Conservation (phyloP, 1,140 invertebrate genomes). For the Calycopis cecrops region DNA sequence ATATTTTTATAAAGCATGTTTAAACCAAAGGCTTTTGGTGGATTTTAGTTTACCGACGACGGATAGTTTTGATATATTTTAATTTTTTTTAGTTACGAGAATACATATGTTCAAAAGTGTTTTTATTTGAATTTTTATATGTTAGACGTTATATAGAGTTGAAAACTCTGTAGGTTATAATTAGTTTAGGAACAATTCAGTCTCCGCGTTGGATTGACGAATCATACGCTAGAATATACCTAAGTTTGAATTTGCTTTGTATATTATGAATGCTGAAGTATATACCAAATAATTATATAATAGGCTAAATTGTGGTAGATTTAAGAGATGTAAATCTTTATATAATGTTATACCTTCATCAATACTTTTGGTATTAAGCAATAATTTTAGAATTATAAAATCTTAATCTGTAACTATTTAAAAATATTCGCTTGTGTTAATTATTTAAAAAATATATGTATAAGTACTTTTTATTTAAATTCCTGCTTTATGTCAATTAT, state of each 20-base stretch:
- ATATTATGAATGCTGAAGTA: constrained; percentile 51
- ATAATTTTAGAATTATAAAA: constrained; percentile 30
- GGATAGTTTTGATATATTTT: constrained; percentile 37
- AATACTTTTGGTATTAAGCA: constrained; percentile 24
- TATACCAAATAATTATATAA: constrained; percentile 55
- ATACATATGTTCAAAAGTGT: constrained; percentile 28
- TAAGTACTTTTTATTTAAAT: constrained; percentile 21
- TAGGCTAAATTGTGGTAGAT: constrained; percentile 14
- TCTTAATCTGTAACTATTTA: constrained; percentile 17
- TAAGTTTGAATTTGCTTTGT: constrained; percentile 67
- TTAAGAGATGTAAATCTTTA: constrained; percentile 1
- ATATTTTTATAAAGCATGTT: constrained; percentile 20
- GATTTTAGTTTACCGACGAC: constrained; percentile 47
- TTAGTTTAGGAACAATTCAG: constrained; percentile 37
- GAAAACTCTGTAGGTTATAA: constrained; percentile 49
- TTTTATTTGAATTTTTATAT: constrained; percentile 39
- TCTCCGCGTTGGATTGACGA: constrained; percentile 55
- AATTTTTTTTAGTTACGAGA: constrained; percentile 35
- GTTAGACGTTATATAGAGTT: constrained; percentile 59
- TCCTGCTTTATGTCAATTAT: constrained; percentile 71
- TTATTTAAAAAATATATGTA: constrained; percentile 4
- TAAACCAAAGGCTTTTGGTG: constrained; percentile 47
- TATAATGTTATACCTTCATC: constrained; percentile 15
- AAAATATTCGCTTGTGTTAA: constrained; percentile 13
- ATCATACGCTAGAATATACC: constrained; percentile 73